Evolutionary conservation across 2,797 vertebrate species (phyloP).

Genomic region (Selene dorsalis): DNA sequence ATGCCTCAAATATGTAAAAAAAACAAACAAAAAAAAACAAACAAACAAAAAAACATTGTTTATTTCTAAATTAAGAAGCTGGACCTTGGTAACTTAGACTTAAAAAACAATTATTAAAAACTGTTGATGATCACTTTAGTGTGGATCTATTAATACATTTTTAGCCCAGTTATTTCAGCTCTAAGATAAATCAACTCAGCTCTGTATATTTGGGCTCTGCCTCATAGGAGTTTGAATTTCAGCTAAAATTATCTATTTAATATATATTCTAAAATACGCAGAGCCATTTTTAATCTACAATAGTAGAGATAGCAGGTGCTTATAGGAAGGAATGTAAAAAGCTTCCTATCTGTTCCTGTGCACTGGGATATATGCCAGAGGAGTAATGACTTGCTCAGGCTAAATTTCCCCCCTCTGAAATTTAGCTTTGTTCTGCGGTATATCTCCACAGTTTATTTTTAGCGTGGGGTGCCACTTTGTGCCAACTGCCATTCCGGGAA

Average conservation of each 20-base stretch:
- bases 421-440: constrained; percentile 56
- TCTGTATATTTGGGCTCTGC: too few relatives aligned
- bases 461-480: constrained; percentile 72
- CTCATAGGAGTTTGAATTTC: too few relatives aligned
- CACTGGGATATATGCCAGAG: constrained; percentile 25
- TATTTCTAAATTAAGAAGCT: too few relatives aligned
- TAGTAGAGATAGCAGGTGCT: constrained; percentile 9
- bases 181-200: too few relatives aligned
- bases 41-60: too few relatives aligned
- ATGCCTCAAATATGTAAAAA: neutral
- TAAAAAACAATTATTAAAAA: too few relatives aligned
- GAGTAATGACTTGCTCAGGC: constrained; percentile 38
- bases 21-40: too few relatives aligned
- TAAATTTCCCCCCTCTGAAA: constrained; percentile 43
- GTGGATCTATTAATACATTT: too few relatives aligned
- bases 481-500: constrained; percentile 81
- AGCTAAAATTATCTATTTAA: neutral
- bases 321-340: constrained; percentile 44
- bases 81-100: neutral
- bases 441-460: constrained; percentile 75
- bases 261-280: neutral
- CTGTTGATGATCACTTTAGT: too few relatives aligned
- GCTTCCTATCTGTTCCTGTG: constrained; percentile 4
- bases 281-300: neutral
- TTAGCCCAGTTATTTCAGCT: too few relatives aligned